Conservation (phyloP, 2,113 vertebrate genomes). For the rat (Rattus norvegicus) region GRCr8 NC_086028.1:8925001-8925500, state of each 20-base stretch:
- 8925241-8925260: conserved; percentile 71
- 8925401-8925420: conserved; percentile 86
- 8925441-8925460: conserved; percentile 90
- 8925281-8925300: conserved; percentile 53
- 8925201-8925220: not conserved
- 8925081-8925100: conserved; percentile 63
- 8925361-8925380: conserved; percentile 86
- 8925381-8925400: conserved; percentile 85
- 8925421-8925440: conserved; percentile 89
- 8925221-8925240: conserved; percentile 77
- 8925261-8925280: conserved; percentile 70
- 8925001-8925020: conserved; percentile 81
- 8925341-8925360: conserved; percentile 82
- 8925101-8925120: conserved; percentile 31
- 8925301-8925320: not conserved
- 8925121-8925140: conserved; percentile 68
- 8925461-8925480: conserved; percentile 90
- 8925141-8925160: conserved; percentile 74
- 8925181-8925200: conserved; percentile 65
- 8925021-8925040: conserved; percentile 82
- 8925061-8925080: conserved; percentile 55
- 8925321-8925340: conserved; percentile 37
- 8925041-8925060: conserved; percentile 75
- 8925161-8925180: conserved; percentile 41
- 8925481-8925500: conserved; percentile 88